Percentiles rank a stretch among this genome's conserved stretches.
Conservation (phyloP, 2,113 vertebrate species). For the Microcebus ravelobensis region DNA sequence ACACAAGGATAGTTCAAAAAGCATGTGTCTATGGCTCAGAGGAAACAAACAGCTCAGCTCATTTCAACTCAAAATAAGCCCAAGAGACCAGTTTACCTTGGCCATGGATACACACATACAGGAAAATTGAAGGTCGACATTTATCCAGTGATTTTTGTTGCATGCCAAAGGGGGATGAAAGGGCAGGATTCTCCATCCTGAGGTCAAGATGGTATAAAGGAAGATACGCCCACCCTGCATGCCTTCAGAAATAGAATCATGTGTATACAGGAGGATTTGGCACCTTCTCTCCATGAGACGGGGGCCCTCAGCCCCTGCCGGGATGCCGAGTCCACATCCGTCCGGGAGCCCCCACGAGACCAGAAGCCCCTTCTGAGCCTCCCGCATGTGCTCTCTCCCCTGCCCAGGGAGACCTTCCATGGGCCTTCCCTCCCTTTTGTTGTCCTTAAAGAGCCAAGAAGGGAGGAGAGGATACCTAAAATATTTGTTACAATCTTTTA, state of each 20-base stretch:
- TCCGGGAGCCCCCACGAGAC: not conserved
- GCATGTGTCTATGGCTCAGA: constrained; percentile 51
- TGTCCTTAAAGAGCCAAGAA: not conserved
- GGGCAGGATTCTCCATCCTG: not conserved
- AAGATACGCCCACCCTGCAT: not conserved
- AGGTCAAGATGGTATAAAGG: not conserved
- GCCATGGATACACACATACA: not conserved
- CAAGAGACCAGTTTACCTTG: constrained; percentile 59
- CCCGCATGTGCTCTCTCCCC: not conserved
- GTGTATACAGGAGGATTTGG: not conserved
- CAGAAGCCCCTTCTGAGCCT: not conserved
- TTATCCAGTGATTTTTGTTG: constrained; percentile 23
- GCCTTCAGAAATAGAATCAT: not conserved
- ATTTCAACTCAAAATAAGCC: constrained; percentile 65
- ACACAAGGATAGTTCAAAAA: constrained; percentile 70
- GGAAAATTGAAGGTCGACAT: not conserved
- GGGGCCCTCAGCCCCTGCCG: not conserved
- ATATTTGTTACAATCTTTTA: not conserved
- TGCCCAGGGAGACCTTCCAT: not conserved
- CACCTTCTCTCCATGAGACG: not conserved
- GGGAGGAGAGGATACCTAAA: not conserved
- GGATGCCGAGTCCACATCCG: not conserved
- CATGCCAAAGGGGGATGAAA: not conserved
- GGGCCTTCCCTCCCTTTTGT: not conserved
- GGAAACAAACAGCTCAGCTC: constrained; percentile 74